Evolutionary conservation across 2,888 invertebrate species (phyloP).

Genomic region (Arge pagana): DNA sequence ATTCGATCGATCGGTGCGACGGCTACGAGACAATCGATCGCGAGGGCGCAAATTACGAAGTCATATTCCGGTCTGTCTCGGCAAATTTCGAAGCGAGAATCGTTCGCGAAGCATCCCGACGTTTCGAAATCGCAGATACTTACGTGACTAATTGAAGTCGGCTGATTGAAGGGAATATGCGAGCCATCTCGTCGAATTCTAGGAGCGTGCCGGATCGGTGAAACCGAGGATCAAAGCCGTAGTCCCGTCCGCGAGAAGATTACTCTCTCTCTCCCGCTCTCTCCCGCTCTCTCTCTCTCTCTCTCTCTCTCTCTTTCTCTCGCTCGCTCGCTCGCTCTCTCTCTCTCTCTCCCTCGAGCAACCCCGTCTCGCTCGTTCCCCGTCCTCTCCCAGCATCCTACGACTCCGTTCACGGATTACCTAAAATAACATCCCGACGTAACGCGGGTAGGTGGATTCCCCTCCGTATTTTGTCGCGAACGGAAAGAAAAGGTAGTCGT

Average conservation of each 20-base stretch:
- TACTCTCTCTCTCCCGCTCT: conserved; percentile 42
- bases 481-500: no score
- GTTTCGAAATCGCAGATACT: no score
- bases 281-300: conserved; percentile 25
- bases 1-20: no score
- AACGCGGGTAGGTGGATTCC: no score
- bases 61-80: no score
- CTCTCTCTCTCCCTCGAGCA: conserved; percentile 23
- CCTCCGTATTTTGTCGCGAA: no score
- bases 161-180: conserved; percentile 51
- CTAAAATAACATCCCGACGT: conserved; percentile 54
- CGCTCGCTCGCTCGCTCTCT: conserved; percentile 32
- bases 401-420: conserved; percentile 40
- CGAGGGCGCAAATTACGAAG: no score
- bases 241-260: conserved; percentile 47
- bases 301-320: no score
- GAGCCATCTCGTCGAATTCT: conserved; percentile 35
- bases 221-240: conserved; percentile 54
- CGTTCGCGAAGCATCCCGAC: no score
- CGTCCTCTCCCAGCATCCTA: conserved; percentile 34
- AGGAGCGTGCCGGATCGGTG: conserved; percentile 51
- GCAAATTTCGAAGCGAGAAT: no score
- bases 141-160: no score
- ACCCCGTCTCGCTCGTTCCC: conserved; percentile 27
- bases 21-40: no score